Percentiles rank a stretch among this genome's conserved stretches.
Evolutionary conservation across 2,113 vertebrate species (phyloP).

Genomic region (Indicator indicator): DNA sequence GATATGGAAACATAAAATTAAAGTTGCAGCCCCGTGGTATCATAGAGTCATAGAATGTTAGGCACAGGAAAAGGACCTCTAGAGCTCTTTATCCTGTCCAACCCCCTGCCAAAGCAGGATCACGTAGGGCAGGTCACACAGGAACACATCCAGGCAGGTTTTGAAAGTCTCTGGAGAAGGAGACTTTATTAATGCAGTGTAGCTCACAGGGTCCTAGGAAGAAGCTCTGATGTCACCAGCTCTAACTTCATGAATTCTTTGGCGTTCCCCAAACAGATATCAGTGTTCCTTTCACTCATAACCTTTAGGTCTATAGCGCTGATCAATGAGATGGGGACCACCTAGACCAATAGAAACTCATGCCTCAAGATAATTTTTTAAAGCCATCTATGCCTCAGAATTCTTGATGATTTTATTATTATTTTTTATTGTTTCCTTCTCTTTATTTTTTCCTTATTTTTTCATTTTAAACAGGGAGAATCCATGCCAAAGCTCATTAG

Average conservation of each 20-base stretch:
- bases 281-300: background rate
- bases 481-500: slow-evolving; percentile 58
- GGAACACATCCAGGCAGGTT: too few relatives aligned
- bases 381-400: slow-evolving; percentile 54
- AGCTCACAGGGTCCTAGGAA: background rate
- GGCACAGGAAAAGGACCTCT: too few relatives aligned
- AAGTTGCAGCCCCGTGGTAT: fast-evolving
- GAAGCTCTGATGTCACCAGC: background rate
- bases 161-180: too few relatives aligned
- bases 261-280: background rate
- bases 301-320: background rate
- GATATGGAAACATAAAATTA: background rate
- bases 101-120: too few relatives aligned
- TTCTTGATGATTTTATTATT: slow-evolving; percentile 10
- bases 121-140: too few relatives aligned
- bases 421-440: background rate
- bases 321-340: background rate
- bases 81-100: too few relatives aligned
- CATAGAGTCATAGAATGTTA: background rate
- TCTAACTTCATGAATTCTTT: background rate
- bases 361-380: background rate
- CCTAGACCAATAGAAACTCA: background rate
- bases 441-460: background rate
- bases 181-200: too few relatives aligned
- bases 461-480: slow-evolving; percentile 29